Base-by-base conservation (phyloP, 1,140 invertebrate genomes). In the Zaprionus ghesquierei region DNA sequence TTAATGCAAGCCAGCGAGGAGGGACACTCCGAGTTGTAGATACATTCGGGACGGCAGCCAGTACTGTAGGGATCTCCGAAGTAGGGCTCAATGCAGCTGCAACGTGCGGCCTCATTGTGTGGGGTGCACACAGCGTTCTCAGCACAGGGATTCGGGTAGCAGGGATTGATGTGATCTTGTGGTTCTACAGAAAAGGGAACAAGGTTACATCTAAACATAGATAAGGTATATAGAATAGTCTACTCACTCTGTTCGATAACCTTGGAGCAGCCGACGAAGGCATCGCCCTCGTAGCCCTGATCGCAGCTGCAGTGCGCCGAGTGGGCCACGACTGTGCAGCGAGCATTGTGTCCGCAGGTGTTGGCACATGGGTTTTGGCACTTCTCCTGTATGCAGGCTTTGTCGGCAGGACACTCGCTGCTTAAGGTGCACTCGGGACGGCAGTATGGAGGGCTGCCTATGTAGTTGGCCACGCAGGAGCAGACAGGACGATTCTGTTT, bases 1-100 rank as follows among this genome's bases (percentile, higher is more conserved):
- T 96, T 95, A n/a, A 97, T 93, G 92, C 97, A 98, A 29, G 96
- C 95, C 65, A 96, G 93, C 69, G 96, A 94, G 72, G 95, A 95
- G 1, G 95, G 93, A 90, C 97, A 98, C 75, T 98, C 96, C 2
- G 95, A 94, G 87, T 95, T 96, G 49, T 95, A 94, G 1, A 96
- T 93, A 92, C 96, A 97, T 92, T 97, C 96, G 0, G 96, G 96
- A 69, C 95, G 94, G 76, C 96, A 96, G 22, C 95, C 95, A 6
- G 95, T 95, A 3, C 94, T 93, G 77, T 96, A 96, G 0, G 96
- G 95, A 93, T 97, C 96, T 23, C 97, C 97, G 56, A 96, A 94
- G 81, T 97, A 97, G 0, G 96, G 97, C 69, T 96, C 96, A 81
- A 97, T 96, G 87, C 97, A 98, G 13, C 94, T 94, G 87, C 97